Conservation (phyloP, 1,140 invertebrate genomes). For the Potamilus streckersoni region DNA sequence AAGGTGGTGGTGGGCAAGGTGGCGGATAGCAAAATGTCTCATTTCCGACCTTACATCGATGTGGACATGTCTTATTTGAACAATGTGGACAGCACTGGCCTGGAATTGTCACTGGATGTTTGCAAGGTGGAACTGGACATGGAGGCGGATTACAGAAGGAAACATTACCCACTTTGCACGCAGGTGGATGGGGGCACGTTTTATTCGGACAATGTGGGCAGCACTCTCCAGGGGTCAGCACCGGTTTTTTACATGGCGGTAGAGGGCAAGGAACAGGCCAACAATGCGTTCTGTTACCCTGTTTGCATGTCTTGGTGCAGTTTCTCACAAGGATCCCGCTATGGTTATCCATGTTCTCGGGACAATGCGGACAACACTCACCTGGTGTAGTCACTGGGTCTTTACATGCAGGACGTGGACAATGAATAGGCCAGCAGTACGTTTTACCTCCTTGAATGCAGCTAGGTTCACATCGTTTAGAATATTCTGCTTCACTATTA, state of each 20-base stretch:
- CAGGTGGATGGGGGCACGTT: background rate
- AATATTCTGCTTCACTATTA: no score
- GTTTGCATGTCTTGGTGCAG: no score
- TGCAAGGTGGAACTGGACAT: background rate
- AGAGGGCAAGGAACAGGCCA: background rate
- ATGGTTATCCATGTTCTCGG: no score
- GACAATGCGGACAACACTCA: no score
- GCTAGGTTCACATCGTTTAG: no score
- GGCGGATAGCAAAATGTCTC: constrained; percentile 11
- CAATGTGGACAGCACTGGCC: constrained; percentile 10
- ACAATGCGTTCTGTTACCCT: background rate
- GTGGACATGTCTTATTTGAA: no score
- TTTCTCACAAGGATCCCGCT: no score
- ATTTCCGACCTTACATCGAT: constrained; percentile 10
- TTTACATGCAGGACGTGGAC: no score
- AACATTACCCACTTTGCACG: background rate
- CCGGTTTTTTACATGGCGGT: constrained; percentile 1
- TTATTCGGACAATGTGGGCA: constrained; percentile 1
- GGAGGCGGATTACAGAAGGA: background rate
- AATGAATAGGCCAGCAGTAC: no score
- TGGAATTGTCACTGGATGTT: constrained; percentile 1
- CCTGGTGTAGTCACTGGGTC: no score
- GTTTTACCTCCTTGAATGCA: no score
- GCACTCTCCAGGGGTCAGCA: background rate
- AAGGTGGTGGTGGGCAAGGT: constrained; percentile 10